Conservation (phyloP, 2,113 vertebrate genomes). For the Strix aluco region DNA sequence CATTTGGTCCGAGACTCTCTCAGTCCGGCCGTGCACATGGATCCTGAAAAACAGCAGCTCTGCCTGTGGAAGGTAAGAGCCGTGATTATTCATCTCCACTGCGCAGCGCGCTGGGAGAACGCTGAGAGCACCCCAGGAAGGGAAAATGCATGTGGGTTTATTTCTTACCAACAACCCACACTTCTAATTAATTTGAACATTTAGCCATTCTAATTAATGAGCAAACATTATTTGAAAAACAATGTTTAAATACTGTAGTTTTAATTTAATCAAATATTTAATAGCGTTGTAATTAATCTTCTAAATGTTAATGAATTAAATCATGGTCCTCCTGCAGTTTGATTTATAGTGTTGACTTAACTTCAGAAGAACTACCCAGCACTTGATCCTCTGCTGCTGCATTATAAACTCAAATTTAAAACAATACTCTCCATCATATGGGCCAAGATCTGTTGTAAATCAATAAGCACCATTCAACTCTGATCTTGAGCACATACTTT, state of each 20-base stretch:
- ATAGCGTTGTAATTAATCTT: conserved; percentile 71
- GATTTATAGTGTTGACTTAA: conserved; percentile 40
- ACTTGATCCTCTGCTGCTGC: not conserved
- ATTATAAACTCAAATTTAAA: not conserved
- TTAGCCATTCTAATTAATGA: conserved; percentile 61
- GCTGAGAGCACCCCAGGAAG: not conserved
- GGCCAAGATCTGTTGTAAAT: not conserved
- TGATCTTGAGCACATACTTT: not conserved
- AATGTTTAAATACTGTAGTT: conserved; percentile 69
- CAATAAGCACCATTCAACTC: not conserved
- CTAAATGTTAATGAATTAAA: conserved; percentile 62
- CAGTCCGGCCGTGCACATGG: rapidly evolving
- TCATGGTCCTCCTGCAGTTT: conserved; percentile 39
- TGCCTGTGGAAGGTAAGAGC: not conserved
- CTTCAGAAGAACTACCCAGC: not conserved
- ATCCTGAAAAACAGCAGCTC: not conserved
- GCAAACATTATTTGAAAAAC: conserved; percentile 70
- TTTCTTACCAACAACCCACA: not conserved
- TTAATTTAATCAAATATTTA: conserved; percentile 75
- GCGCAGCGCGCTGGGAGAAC: rapidly evolving
- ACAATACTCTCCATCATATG: not conserved
- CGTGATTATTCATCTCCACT: rapidly evolving
- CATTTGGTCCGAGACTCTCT: rapidly evolving
- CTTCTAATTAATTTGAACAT: not conserved
- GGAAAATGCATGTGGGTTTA: not conserved